A percentile compares a stretch with the other conserved stretches of the same genome.
phyloP scores from a whole-genome alignment of 2,888 invertebrate species.

The Euphydryas editha region DNA sequence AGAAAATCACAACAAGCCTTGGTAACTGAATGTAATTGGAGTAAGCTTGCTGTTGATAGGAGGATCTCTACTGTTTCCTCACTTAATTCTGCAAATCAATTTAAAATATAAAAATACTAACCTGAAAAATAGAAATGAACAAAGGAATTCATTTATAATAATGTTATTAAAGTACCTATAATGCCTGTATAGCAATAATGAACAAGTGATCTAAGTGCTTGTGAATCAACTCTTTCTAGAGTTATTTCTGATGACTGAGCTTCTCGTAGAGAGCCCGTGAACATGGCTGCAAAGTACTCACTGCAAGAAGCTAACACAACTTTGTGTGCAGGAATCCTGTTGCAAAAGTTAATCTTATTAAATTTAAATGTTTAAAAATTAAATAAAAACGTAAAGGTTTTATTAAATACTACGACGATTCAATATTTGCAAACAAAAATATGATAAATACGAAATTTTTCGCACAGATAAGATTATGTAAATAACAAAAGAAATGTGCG shows the following conservation, averaged over 20 bases:
- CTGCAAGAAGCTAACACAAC: constrained; percentile 95
- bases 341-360: constrained; percentile 31
- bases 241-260: constrained; percentile 92
- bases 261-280: constrained; percentile 94
- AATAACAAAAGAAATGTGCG: background rate
- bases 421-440: background rate
- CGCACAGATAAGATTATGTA: background rate
- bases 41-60: constrained; percentile 93
- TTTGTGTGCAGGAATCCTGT: constrained; percentile 91
- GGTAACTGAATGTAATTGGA: constrained; percentile 93
- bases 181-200: constrained; percentile 96
- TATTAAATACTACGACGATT: too few relatives aligned
- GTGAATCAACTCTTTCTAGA: constrained; percentile 92
- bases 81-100: constrained; percentile 85
- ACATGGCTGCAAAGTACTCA: constrained; percentile 98
- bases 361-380: too few relatives aligned
- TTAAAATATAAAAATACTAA: constrained; percentile 5
- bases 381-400: too few relatives aligned
- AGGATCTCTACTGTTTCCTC: constrained; percentile 96
- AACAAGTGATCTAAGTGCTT: constrained; percentile 92
- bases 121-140: constrained; percentile 20
- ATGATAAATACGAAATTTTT: background rate
- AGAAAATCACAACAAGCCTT: constrained; percentile 95
- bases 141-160: constrained; percentile 36
- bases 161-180: constrained; percentile 64